These are phyloP conservation scores for Cotesia chilonis DNA, from an alignment of 1,140 invertebrate genomes.

Conservation along the genomic window DNA sequence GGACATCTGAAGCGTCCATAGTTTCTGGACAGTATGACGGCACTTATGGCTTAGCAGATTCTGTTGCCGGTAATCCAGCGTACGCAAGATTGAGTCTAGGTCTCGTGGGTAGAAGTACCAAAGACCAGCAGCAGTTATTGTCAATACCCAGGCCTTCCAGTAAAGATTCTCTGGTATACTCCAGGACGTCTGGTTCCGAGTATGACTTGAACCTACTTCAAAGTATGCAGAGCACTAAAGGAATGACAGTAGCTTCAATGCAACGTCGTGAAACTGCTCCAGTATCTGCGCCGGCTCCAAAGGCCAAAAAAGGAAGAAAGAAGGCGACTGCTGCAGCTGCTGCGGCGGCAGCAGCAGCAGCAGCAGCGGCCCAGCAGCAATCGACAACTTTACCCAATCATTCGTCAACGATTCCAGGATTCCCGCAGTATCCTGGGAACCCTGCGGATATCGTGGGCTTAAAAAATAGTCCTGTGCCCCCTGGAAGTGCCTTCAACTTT, in stretches of 20 bases:
- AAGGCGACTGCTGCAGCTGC: constrained; percentile 44
- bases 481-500: constrained; percentile 61
- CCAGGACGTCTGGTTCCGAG: constrained; percentile 49
- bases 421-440: constrained; percentile 39
- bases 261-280: constrained; percentile 35
- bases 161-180: constrained; percentile 55
- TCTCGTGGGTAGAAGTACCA: constrained; percentile 50
- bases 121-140: constrained; percentile 57
- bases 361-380: too few species aligned
- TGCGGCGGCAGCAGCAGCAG: too few species aligned
- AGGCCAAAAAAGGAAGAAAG: constrained; percentile 53
- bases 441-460: constrained; percentile 48
- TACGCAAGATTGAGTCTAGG: constrained; percentile 58
- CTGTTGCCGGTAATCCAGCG: constrained; percentile 52
- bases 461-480: constrained; percentile 52
- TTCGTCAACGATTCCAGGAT: constrained; percentile 42
- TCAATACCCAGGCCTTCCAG: constrained; percentile 53
- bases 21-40: constrained; percentile 53
- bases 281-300: constrained; percentile 38
- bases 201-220: constrained; percentile 59
- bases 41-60: constrained; percentile 53
- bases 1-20: constrained; percentile 46
- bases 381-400: constrained; percentile 41
- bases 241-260: constrained; percentile 43
- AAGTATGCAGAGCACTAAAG: constrained; percentile 56